Conservation (phyloP, 2,888 invertebrate genomes). For the Spisula subtruncata region DNA sequence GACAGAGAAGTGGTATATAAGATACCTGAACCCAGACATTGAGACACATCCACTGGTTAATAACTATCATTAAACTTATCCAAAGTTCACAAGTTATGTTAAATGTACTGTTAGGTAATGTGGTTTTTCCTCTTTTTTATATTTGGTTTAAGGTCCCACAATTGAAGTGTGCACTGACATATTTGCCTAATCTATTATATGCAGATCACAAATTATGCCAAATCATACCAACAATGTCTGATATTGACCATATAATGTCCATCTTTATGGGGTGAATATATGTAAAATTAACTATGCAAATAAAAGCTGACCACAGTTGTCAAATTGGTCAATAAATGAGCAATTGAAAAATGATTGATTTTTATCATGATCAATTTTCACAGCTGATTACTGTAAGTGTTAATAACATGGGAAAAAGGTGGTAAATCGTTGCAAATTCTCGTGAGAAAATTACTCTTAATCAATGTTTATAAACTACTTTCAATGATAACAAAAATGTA, state of each 20-base stretch:
- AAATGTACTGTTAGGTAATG: not conserved
- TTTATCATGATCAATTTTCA: not conserved
- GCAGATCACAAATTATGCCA: too few relatives aligned
- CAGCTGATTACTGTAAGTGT: not conserved
- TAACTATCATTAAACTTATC: not conserved
- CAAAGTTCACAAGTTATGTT: not conserved
- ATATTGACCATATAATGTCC: too few relatives aligned
- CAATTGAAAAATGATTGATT: constrained; percentile 12
- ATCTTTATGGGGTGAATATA: not conserved
- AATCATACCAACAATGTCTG: too few relatives aligned
- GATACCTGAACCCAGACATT: not conserved
- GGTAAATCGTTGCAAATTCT: constrained; percentile 30
- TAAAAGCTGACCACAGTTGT: not conserved
- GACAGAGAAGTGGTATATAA: not conserved
- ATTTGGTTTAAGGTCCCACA: too few relatives aligned
- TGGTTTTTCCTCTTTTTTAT: not conserved
- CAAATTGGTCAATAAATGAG: constrained; percentile 3
- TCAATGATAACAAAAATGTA: constrained; percentile 44
- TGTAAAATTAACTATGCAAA: not conserved
- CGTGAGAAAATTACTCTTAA: constrained; percentile 59
- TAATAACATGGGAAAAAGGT: not conserved
- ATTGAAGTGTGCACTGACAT: too few relatives aligned
- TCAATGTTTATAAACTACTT: constrained; percentile 51
- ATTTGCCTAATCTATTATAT: too few relatives aligned
- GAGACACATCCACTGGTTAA: not conserved